phyloP scores from a whole-genome alignment of 2,888 invertebrate species.

The Iselma pallidipennis region DNA sequence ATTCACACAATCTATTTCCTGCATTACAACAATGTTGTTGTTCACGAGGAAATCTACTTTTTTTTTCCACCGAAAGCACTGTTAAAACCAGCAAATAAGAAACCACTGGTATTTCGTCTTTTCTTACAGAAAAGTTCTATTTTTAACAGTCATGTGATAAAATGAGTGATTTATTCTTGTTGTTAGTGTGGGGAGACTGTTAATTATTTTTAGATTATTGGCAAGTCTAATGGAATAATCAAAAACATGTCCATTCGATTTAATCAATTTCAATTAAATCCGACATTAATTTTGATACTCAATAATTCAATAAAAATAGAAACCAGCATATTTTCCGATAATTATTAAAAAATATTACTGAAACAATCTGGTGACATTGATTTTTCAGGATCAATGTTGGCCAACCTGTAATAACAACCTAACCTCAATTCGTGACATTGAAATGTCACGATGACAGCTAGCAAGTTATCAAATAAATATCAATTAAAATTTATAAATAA shows the following conservation, averaged over 20 bases:
- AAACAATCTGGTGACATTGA: not conserved
- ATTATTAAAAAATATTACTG: not conserved
- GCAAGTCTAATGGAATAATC: not conserved
- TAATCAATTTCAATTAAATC: too few relatives aligned
- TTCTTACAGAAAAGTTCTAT: constrained; percentile 12
- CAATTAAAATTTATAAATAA: too few relatives aligned
- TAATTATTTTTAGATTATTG: not conserved
- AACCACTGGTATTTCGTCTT: not conserved
- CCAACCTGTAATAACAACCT: not conserved
- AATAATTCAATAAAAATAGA: not conserved
- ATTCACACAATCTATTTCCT: not conserved
- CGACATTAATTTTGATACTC: too few relatives aligned
- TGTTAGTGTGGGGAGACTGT: not conserved
- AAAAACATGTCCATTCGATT: not conserved
- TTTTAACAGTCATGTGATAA: constrained; percentile 24
- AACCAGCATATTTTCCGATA: not conserved
- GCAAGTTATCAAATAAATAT: too few relatives aligned
- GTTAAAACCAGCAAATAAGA: too few relatives aligned
- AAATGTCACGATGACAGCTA: not conserved
- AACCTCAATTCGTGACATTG: not conserved
- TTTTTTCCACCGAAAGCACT: too few relatives aligned
- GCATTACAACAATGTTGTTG: too few relatives aligned
- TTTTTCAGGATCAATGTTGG: not conserved
- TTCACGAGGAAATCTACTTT: too few relatives aligned
- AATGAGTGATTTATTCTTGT: constrained; percentile 13